Evolutionary conservation across 64 coral and sea anemone genomes (phyloP).

Genomic region (Pocillopora damicornis): DNA sequence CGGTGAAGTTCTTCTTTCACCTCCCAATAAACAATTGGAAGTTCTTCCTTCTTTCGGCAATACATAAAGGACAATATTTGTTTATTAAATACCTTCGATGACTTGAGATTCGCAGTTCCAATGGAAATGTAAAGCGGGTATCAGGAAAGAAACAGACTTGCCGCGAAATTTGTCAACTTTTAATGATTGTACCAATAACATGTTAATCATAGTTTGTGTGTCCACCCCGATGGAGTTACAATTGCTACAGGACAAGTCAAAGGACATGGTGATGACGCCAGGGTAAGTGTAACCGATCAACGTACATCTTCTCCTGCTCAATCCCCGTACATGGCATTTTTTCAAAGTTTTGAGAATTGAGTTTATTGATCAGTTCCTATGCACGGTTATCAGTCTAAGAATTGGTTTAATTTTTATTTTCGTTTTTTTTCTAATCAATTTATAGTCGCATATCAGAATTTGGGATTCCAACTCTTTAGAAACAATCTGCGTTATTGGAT

Average conservation of each 20-base stretch:
- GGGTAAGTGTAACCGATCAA: neutral
- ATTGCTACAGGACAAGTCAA: conserved; percentile 74
- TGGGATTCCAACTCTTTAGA: conserved; percentile 64
- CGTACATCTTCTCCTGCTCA: neutral
- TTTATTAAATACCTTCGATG: no score
- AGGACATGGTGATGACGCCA: conserved; percentile 52
- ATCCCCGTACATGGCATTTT: neutral
- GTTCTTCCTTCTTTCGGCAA: no score
- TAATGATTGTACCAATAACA: neutral
- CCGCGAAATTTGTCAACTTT: neutral
- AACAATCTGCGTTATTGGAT: conserved; percentile 60
- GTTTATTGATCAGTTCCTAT: no score
- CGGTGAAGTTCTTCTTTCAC: no score
- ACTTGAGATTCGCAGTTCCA: no score
- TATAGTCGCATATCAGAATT: conserved; percentile 73
- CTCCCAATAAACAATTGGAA: no score
- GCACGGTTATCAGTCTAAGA: no score
- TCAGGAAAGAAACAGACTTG: no score
- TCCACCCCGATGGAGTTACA: conserved; percentile 74
- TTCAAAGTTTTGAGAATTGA: no score
- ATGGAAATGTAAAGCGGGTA: no score
- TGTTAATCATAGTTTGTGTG: conserved; percentile 48
- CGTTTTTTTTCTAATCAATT: neutral
- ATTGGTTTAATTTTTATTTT: no score
- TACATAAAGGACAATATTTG: no score